Percentiles rank a stretch among this genome's conserved stretches.
These are phyloP conservation scores for Zelleria hepariella DNA, from an alignment of 2,888 invertebrate species.

Conservation along the genomic window DNA sequence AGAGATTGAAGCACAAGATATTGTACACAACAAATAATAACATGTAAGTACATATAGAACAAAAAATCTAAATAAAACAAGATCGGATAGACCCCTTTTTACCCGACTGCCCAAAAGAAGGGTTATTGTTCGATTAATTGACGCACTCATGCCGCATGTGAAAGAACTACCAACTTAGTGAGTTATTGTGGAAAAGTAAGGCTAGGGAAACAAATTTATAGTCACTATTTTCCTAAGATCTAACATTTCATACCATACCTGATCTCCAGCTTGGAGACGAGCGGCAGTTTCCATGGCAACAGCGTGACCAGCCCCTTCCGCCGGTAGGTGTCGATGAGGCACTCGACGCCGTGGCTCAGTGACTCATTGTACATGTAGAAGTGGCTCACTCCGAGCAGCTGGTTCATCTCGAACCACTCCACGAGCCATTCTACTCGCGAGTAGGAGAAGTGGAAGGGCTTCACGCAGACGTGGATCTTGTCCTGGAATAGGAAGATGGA, in stretches of 20 bases:
- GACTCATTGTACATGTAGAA: constrained; percentile 95
- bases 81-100: too few relatives aligned
- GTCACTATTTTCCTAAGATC: too few relatives aligned
- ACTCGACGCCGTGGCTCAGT: constrained; percentile 82
- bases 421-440: constrained; percentile 85
- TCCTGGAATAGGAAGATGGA: constrained; percentile 40
- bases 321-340: constrained; percentile 80
- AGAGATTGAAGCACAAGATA: too few relatives aligned
- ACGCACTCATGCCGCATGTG: too few relatives aligned
- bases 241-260: constrained; percentile 27
- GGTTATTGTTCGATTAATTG: too few relatives aligned
- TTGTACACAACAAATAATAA: too few relatives aligned
- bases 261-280: constrained; percentile 90
- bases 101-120: too few relatives aligned
- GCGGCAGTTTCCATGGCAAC: constrained; percentile 87
- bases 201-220: too few relatives aligned
- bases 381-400: constrained; percentile 85
- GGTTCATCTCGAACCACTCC: constrained; percentile 91
- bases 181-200: too few relatives aligned
- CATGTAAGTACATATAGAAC: too few relatives aligned
- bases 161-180: too few relatives aligned
- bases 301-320: constrained; percentile 77
- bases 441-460: constrained; percentile 91
- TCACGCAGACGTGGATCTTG: constrained; percentile 86
- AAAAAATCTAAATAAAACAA: too few relatives aligned